Percentiles rank a stretch among this genome's conserved stretches.
These are phyloP conservation scores for Amphiprion clarkii DNA, from an alignment of 2,797 vertebrate species.

Conservation along the genomic window DNA sequence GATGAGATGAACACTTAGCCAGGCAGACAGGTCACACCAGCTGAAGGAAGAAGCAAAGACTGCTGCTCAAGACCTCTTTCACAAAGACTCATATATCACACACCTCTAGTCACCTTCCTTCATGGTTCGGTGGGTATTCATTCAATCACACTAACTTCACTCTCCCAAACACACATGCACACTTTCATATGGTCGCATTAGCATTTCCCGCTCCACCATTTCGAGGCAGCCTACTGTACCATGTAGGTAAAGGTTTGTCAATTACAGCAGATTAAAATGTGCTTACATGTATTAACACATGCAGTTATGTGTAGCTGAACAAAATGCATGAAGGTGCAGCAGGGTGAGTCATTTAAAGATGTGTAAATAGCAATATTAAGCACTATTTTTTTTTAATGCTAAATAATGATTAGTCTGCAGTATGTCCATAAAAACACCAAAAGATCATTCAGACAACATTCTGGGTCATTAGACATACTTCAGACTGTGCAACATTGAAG, in stretches of 20 bases:
- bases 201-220: conserved; percentile 45
- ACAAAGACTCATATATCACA: conserved; percentile 2
- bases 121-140: conserved; percentile 63
- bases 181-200: conserved; percentile 38
- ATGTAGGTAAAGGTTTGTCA: conserved; percentile 42
- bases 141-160: conserved; percentile 53
- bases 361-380: too few relatives aligned
- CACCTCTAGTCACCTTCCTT: conserved; percentile 67
- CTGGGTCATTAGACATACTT: too few relatives aligned
- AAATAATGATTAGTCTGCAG: too few relatives aligned
- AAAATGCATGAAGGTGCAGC: too few relatives aligned
- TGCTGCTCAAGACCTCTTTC: conserved; percentile 18
- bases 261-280: conserved; percentile 56
- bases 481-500: too few relatives aligned
- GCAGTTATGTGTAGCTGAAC: too few relatives aligned
- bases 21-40: conserved; percentile 28
- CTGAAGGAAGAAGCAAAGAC: conserved; percentile 19
- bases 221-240: conserved; percentile 45
- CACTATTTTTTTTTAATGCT: too few relatives aligned
- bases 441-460: too few relatives aligned
- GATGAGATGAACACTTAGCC: conserved; percentile 20
- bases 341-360: too few relatives aligned
- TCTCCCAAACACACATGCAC: conserved; percentile 37
- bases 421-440: too few relatives aligned
- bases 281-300: conserved; percentile 29